These are phyloP conservation scores for Reinhardtius hippoglossoides DNA, from an alignment of 2,113 vertebrate genomes.

Conservation along the genomic window DNA sequence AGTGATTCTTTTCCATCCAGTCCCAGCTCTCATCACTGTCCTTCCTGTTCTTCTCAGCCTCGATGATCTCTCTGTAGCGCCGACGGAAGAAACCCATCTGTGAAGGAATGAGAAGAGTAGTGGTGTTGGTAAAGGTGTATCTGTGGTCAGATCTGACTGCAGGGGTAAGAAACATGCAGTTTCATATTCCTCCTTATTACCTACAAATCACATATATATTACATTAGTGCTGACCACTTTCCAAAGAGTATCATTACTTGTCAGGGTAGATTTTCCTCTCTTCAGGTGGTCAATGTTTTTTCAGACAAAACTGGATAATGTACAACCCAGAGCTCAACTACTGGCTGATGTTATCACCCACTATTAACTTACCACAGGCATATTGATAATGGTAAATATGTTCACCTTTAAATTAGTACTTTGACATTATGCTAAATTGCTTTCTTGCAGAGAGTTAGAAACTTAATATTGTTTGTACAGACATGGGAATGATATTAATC, in stretches of 20 bases:
- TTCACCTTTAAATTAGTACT: neutral
- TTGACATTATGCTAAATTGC: neutral
- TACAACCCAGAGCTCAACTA: neutral
- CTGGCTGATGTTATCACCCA: conserved; percentile 3
- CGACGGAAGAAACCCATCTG: conserved; percentile 99
- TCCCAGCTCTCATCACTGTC: conserved; percentile 98
- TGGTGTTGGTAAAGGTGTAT: conserved; percentile 10
- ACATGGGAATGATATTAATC: neutral
- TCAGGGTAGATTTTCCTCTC: conserved; percentile 2
- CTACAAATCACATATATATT: conserved; percentile 17
- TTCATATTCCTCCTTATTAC: conserved; percentile 10
- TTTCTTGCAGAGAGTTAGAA: neutral
- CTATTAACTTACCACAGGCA: neutral
- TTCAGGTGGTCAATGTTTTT: neutral
- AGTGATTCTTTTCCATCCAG: conserved; percentile 96
- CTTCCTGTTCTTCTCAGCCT: conserved; percentile 96
- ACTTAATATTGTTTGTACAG: neutral
- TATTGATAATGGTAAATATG: neutral
- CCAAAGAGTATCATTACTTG: conserved; percentile 1
- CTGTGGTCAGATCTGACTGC: conserved; percentile 15
- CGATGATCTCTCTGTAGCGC: conserved; percentile 97
- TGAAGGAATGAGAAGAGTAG: conserved; percentile 47
- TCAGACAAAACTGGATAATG: conserved; percentile 1
- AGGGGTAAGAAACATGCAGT: neutral
- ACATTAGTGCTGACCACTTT: conserved; percentile 8